phyloP scores from a whole-genome alignment of 1,140 invertebrate species.

The Trypoxylus dichotomus region DNA sequence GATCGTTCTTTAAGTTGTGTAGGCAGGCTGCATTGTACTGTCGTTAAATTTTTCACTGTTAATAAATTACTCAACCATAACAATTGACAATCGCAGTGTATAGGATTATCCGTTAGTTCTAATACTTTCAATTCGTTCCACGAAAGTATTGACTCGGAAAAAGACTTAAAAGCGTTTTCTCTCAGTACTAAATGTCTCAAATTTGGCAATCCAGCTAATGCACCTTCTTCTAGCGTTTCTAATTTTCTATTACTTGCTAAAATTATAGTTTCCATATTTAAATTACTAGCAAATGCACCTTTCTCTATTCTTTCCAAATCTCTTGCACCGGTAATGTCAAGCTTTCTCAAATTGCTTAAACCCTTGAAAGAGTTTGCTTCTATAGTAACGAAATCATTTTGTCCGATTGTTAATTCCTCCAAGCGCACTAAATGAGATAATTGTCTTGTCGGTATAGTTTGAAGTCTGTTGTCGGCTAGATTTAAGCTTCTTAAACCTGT shows the following conservation, averaged over 20 bases:
- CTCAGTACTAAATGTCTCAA: slow-evolving; percentile 73
- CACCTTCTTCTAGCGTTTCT: slow-evolving; percentile 69
- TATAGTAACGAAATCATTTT: slow-evolving; percentile 75
- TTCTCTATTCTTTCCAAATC: slow-evolving; percentile 70
- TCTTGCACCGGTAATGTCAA: slow-evolving; percentile 77
- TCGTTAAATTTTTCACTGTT: slow-evolving; percentile 69
- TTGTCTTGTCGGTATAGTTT: slow-evolving; percentile 73
- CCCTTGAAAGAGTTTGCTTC: slow-evolving; percentile 74
- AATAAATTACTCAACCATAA: slow-evolving; percentile 80
- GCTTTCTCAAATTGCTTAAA: slow-evolving; percentile 70
- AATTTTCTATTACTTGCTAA: slow-evolving; percentile 77
- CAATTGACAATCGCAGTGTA: slow-evolving; percentile 78
- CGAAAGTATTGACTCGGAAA: slow-evolving; percentile 74
- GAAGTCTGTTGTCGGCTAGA: slow-evolving; percentile 76
- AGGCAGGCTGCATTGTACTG: slow-evolving; percentile 75
- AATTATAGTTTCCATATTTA: slow-evolving; percentile 76
- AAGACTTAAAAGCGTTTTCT: slow-evolving; percentile 74
- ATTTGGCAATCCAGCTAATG: slow-evolving; percentile 75
- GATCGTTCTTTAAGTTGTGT: slow-evolving; percentile 68
- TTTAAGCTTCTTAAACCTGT: slow-evolving; percentile 72
- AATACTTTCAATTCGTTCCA: slow-evolving; percentile 76
- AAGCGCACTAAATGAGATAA: slow-evolving; percentile 70
- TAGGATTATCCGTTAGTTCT: slow-evolving; percentile 80
- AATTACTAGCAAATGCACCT: slow-evolving; percentile 76
- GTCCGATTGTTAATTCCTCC: slow-evolving; percentile 78